These are phyloP conservation scores for Sebastes dallii DNA, from an alignment of 2,797 vertebrate species.

Conservation along the genomic window DNA sequence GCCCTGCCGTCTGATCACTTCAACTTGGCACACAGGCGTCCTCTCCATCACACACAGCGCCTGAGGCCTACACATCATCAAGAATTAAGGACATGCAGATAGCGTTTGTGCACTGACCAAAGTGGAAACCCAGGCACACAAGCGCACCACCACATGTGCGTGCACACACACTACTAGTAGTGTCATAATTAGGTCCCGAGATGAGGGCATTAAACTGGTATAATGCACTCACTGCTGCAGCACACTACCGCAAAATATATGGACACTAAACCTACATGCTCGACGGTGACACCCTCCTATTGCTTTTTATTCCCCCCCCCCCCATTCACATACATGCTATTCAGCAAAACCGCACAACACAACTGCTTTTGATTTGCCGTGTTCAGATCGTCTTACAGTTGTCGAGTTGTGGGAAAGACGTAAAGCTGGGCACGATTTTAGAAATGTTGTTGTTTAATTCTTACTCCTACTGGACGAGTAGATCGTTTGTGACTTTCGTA, in stretches of 20 bases:
- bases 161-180: constrained; percentile 47
- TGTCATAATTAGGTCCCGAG: constrained; percentile 79
- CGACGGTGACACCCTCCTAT: constrained; percentile 44
- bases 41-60: constrained; percentile 83
- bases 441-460: too few relatives aligned
- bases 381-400: constrained; percentile 61
- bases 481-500: too few relatives aligned
- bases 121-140: constrained; percentile 73
- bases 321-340: constrained; percentile 21
- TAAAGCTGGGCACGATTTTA: not conserved
- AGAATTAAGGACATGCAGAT: constrained; percentile 87
- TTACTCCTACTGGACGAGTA: too few relatives aligned
- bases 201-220: constrained; percentile 79
- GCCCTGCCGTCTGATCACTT: constrained; percentile 70
- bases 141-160: constrained; percentile 37
- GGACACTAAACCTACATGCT: constrained; percentile 48
- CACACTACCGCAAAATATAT: constrained; percentile 61
- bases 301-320: constrained; percentile 54
- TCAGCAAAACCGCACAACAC: constrained; percentile 54
- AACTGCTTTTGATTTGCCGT: constrained; percentile 69
- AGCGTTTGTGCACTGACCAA: constrained; percentile 80
- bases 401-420: not conserved
- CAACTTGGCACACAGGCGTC: constrained; percentile 77
- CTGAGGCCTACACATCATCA: constrained; percentile 85
- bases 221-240: constrained; percentile 67